Conservation (phyloP, 2,888 invertebrate species). For the Ptychoptera albimana region DNA sequence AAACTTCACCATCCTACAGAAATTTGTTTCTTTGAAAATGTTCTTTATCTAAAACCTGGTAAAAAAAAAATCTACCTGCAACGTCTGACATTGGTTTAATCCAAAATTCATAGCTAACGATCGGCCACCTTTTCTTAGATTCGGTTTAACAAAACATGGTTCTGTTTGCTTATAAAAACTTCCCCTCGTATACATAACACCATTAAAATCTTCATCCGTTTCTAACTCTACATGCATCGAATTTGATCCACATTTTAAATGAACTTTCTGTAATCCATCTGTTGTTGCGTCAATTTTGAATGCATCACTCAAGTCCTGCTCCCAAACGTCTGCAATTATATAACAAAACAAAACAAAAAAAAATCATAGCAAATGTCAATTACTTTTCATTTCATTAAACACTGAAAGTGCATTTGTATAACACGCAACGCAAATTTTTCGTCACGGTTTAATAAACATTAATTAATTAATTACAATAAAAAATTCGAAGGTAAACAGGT, state of each 20-base stretch:
- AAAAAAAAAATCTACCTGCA: conserved; percentile 22
- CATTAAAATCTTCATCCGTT: conserved; percentile 39
- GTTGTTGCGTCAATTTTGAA: conserved; percentile 40
- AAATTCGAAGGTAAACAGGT: no score
- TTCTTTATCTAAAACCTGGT: no score
- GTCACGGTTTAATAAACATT: no score
- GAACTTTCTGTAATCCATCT: conserved; percentile 38
- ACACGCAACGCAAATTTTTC: no score
- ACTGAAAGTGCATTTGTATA: no score
- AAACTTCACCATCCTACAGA: conserved; percentile 33
- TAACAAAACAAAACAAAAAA: no score
- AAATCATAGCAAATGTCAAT: no score
- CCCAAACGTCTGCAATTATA: conserved; percentile 34
- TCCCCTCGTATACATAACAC: conserved; percentile 45
- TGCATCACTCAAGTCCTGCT: conserved; percentile 36
- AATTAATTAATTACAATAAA: no score
- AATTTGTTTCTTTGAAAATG: no score
- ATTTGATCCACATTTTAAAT: conserved; percentile 38
- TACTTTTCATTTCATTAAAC: no score
- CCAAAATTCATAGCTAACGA: conserved; percentile 37
- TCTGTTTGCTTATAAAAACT: conserved; percentile 38
- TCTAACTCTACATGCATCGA: conserved; percentile 36
- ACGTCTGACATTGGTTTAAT: conserved; percentile 38
- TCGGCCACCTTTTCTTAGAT: conserved; percentile 25
- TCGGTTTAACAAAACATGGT: conserved; percentile 39